A percentile compares a stretch with the other conserved stretches of the same genome.
phyloP scores from a whole-genome alignment of 1,140 invertebrate genomes.

The Euborellia annulipes region DNA sequence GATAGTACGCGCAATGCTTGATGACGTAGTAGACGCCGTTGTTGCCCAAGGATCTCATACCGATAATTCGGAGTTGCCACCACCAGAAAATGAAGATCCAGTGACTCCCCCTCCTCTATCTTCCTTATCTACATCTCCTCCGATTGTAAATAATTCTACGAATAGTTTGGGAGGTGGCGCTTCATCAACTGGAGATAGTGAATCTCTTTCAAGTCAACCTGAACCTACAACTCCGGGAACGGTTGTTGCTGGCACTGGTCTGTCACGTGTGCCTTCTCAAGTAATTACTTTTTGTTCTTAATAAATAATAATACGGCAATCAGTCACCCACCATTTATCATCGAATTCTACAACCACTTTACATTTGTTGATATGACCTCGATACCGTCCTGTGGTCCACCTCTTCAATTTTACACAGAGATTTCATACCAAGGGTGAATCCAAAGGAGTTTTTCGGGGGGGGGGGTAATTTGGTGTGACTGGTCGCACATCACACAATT shows the following conservation, averaged over 20 bases:
- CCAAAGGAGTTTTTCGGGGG: too few relatives aligned
- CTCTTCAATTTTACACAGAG: too few relatives aligned
- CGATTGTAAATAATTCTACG: neutral
- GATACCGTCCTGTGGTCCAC: too few relatives aligned
- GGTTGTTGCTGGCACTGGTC: neutral
- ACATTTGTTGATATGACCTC: too few relatives aligned
- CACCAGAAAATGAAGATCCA: conserved; percentile 1
- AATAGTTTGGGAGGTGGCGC: neutral
- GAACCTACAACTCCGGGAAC: too few relatives aligned
- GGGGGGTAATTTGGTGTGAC: too few relatives aligned
- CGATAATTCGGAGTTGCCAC: neutral
- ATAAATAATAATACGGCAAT: neutral
- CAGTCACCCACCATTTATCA: neutral
- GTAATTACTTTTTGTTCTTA: conserved; percentile 14
- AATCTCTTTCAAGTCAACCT: too few relatives aligned
- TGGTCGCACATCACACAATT: too few relatives aligned
- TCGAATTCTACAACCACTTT: too few relatives aligned
- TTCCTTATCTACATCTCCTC: neutral
- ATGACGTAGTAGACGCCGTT: conserved; percentile 15
- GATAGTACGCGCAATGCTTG: conserved; percentile 14
- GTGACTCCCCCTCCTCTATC: neutral
- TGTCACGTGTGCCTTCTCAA: conserved; percentile 28
- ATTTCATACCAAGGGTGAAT: too few relatives aligned
- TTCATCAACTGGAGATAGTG: too few relatives aligned
- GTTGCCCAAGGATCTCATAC: neutral